Conservation (phyloP, 2,888 invertebrate genomes). For the Andrena praecox region DNA sequence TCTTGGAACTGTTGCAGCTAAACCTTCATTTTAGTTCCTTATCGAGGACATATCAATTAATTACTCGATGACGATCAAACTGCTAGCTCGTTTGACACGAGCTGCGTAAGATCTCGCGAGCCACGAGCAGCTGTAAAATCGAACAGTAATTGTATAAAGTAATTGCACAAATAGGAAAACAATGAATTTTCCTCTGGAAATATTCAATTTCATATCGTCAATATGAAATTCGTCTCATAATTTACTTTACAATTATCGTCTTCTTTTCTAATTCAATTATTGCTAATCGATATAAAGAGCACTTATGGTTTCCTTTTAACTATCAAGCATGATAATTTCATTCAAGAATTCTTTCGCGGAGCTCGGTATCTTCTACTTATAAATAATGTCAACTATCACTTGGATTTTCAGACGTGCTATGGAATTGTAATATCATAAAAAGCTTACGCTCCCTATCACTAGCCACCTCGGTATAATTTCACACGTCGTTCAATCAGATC, state of each 20-base stretch:
- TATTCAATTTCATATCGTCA: background rate
- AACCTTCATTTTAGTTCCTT: conserved; percentile 5
- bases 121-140: background rate
- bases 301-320: no score
- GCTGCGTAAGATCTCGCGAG: background rate
- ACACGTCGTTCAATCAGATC: background rate
- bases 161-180: background rate
- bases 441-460: background rate
- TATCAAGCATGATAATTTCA: background rate
- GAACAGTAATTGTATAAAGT: conserved; percentile 20
- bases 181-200: background rate
- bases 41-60: conserved; percentile 28
- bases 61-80: background rate
- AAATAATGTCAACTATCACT: background rate
- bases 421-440: background rate
- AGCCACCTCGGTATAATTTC: background rate
- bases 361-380: background rate
- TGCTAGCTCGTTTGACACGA: background rate
- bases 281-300: no score
- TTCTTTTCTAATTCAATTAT: no score
- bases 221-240: background rate
- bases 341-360: background rate
- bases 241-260: no score
- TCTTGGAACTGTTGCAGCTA: background rate
- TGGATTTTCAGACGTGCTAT: background rate